Evolutionary conservation across 2,888 invertebrate genomes (phyloP).

Genomic region (Campopleginae sp.): DNA sequence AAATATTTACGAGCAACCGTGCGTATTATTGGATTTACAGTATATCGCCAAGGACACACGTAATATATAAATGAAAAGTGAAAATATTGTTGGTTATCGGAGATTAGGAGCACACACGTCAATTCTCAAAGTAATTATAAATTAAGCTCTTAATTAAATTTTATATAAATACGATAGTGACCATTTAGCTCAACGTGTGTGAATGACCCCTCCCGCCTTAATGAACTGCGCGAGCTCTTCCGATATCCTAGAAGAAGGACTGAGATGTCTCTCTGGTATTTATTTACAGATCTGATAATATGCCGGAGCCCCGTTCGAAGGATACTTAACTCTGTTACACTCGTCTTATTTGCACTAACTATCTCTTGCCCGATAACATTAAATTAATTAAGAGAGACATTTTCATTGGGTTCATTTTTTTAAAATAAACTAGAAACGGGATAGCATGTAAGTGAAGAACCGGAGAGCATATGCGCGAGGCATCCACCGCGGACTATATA

Average conservation of each 20-base stretch:
- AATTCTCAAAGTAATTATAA: neutral
- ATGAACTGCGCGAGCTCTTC: constrained; percentile 7
- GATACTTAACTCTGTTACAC: constrained; percentile 28
- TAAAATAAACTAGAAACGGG: constrained; percentile 28
- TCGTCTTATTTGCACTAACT: constrained; percentile 27
- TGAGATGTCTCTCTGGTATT: constrained; percentile 37
- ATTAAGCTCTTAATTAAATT: neutral
- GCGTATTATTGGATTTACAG: neutral
- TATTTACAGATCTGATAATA: constrained; percentile 39
- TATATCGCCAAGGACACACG: neutral
- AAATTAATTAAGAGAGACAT: constrained; percentile 49
- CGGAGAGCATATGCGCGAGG: constrained; percentile 9
- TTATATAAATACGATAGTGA: constrained; percentile 14
- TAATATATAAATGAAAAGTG: neutral
- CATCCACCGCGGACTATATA: neutral
- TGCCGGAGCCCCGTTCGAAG: constrained; percentile 30
- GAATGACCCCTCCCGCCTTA: constrained; percentile 41
- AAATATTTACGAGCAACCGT: neutral
- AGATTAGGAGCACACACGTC: neutral
- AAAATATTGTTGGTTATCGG: neutral
- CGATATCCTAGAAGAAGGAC: constrained; percentile 39
- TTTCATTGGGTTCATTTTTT: constrained; percentile 38
- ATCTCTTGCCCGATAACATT: constrained; percentile 40
- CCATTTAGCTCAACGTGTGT: constrained; percentile 34
- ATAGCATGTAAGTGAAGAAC: constrained; percentile 49